phyloP scores from a whole-genome alignment of 2,113 vertebrate genomes.

The Emydura subglobosa region DNA sequence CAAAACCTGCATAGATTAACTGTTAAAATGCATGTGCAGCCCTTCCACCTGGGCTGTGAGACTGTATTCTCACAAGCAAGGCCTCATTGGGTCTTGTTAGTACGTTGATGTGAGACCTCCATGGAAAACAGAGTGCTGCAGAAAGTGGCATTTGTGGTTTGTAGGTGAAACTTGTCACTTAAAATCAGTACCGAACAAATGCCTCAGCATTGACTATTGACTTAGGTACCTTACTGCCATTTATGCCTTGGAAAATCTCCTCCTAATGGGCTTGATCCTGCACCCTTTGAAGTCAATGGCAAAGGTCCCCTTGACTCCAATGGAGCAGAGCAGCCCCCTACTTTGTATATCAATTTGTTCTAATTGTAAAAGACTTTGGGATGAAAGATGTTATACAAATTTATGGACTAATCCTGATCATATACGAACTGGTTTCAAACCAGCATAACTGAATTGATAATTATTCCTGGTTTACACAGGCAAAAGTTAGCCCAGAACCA shows the following conservation, averaged over 20 bases:
- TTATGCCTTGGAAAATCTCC: not conserved
- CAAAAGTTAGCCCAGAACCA: not conserved
- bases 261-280: not conserved
- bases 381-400: not conserved
- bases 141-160: not conserved
- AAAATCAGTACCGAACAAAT: rapidly evolving
- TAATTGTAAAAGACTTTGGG: not conserved
- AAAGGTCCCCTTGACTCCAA: not conserved
- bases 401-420: not conserved
- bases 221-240: not conserved
- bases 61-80: not conserved
- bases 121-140: not conserved
- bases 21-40: not conserved
- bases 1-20: not conserved
- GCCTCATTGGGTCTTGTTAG: not conserved
- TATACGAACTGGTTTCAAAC: not conserved
- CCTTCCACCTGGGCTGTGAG: not conserved
- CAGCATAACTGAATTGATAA: not conserved
- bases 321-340: not conserved
- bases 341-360: not conserved
- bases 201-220: not conserved
- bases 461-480: not conserved
- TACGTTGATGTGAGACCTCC: not conserved
- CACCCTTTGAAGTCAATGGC: too few species aligned
- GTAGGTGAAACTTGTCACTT: not conserved